Conservation (phyloP, 2,888 invertebrate genomes). For the Aphelenchoides bicaudatus region DNA sequence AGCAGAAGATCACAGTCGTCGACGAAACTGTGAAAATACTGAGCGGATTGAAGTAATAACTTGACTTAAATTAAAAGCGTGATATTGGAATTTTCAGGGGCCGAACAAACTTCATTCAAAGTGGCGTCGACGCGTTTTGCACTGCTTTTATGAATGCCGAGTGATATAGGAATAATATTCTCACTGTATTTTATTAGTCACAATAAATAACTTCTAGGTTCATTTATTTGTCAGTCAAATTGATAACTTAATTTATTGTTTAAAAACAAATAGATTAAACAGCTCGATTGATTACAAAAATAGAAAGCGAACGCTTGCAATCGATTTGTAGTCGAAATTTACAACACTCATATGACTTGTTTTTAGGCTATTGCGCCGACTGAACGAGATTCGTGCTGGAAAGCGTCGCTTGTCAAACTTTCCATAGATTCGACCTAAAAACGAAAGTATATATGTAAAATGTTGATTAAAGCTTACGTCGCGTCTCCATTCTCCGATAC, state of each 20-base stretch:
- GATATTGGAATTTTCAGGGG: slow-evolving; percentile 33
- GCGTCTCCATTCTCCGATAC: slow-evolving; percentile 73
- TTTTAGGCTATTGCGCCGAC: slow-evolving; percentile 36
- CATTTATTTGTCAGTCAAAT: too few species aligned
- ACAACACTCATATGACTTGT: too few species aligned
- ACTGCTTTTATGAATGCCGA: slow-evolving; percentile 46
- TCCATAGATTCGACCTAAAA: slow-evolving; percentile 74
- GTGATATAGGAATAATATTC: slow-evolving; percentile 3
- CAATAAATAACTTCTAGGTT: too few species aligned
- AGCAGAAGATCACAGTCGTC: slow-evolving; percentile 42
- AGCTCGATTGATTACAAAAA: slow-evolving; percentile 6
- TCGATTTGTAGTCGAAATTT: too few species aligned
- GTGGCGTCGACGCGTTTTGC: slow-evolving; percentile 52
- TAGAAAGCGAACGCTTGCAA: not conserved
- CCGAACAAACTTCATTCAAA: slow-evolving; percentile 51
- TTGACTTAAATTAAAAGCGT: not conserved
- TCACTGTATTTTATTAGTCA: not conserved
- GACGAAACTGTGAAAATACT: slow-evolving; percentile 45
- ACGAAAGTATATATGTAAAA: too few species aligned
- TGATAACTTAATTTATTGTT: too few species aligned
- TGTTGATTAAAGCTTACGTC: too few species aligned
- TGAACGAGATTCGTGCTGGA: slow-evolving; percentile 76
- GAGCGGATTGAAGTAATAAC: slow-evolving; percentile 47
- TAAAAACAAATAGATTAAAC: slow-evolving; percentile 8
- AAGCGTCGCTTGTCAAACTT: slow-evolving; percentile 70